phyloP scores from a whole-genome alignment of 2,888 invertebrate species.

The Actias luna region DNA sequence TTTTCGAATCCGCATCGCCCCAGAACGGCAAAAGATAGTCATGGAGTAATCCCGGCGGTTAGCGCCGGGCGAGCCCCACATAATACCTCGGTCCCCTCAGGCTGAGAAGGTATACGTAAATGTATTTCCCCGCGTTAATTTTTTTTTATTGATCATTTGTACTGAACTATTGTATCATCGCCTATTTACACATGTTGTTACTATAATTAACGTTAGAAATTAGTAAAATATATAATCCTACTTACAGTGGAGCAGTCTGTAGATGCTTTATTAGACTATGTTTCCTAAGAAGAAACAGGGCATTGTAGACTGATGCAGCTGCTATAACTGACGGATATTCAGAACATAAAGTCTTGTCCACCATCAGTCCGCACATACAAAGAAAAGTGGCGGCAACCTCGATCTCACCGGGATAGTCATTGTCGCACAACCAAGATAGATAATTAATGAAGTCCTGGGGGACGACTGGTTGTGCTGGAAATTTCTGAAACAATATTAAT shows the following conservation, averaged over 20 bases:
- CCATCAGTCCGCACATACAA: slow-evolving; percentile 55
- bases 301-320: slow-evolving; percentile 53
- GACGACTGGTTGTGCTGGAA: slow-evolving; percentile 55
- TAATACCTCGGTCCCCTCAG: too few species aligned
- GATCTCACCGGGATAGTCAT: slow-evolving; percentile 43
- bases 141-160: too few species aligned
- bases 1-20: too few species aligned
- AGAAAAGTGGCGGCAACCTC: slow-evolving; percentile 62
- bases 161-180: too few species aligned
- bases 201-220: not conserved
- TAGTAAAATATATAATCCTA: slow-evolving; percentile 20
- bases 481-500: slow-evolving; percentile 42
- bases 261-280: slow-evolving; percentile 38
- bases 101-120: too few species aligned
- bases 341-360: slow-evolving; percentile 44
- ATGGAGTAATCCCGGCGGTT: too few species aligned
- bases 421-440: slow-evolving; percentile 58
- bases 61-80: too few species aligned
- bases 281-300: slow-evolving; percentile 49
- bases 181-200: too few species aligned
- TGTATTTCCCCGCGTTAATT: too few species aligned
- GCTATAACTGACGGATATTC: slow-evolving; percentile 62
- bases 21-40: too few species aligned
- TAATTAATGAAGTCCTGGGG: slow-evolving; percentile 64
- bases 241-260: slow-evolving; percentile 49